Evolutionary conservation across 2,797 vertebrate species (phyloP), one percentile per base, ranked within the genome.

Genomic region (Chaenodraco wilsoni): DNA sequence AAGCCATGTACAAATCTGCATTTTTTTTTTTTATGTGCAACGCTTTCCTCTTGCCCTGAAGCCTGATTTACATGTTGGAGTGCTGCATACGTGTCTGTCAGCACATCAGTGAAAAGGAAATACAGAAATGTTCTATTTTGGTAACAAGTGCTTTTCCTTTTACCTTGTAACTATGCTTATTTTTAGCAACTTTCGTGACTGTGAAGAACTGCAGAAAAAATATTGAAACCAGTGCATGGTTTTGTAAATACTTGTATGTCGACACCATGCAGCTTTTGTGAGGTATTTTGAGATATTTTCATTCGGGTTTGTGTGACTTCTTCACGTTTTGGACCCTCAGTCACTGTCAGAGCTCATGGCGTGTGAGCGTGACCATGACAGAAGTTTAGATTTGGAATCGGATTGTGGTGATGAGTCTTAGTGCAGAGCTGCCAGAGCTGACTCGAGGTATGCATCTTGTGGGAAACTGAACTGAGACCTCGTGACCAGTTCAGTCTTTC

Each of bases 391-490:
- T 67, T 79, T 80, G 16, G 63, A 72, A 65, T 64, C 13, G 51
- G 19, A 19, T 50, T 76, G 77, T 21, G 65, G 68, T 66, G 51
- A 49, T 14, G 16, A 14, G 14, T 37, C 14, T 43, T 37, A 21
- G 23, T 43, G 15, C 8, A 61, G 3, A n/a, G 12, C 51, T 56
- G 31, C 13, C 17, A 27, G 33, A 68, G 43, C 27, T 33, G 50
- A 40, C 19, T 16, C 0, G 7, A 62, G 45, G 11, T 40, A 40
- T 62, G 71, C 48, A 59, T 45, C 58, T 58, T 27, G 57, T 64
- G 69, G 72, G 78, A 78, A 78, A 79, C 16, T 1, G 44, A 37
- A 75, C 55, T 66, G 49, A 67, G 56, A 16, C 41, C 72, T 7
- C 0, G 13, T 68, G 78, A 78, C 17, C 3, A 0, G 9, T 43